phyloP scores from a whole-genome alignment of 2,888 invertebrate genomes.

The Drosophila tripunctata region DNA sequence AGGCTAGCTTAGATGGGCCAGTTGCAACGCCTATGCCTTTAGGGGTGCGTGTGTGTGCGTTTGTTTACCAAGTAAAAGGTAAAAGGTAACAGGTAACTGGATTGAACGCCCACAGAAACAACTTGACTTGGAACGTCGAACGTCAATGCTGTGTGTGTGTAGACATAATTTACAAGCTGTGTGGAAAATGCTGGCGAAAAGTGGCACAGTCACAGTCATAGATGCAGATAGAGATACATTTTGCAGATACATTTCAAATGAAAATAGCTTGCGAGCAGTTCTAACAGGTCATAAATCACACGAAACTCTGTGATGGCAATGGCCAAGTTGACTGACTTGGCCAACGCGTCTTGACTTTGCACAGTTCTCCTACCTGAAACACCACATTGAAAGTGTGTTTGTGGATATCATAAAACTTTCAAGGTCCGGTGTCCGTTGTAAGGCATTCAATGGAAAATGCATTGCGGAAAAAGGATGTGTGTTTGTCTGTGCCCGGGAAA shows the following conservation, averaged over 20 bases:
- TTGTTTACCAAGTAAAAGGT: conserved; percentile 23
- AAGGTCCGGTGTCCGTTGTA: conserved; percentile 49
- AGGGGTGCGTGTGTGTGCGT: background rate
- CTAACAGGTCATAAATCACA: conserved; percentile 72
- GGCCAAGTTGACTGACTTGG: conserved; percentile 60
- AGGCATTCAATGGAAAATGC: conserved; percentile 71
- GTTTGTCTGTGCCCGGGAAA: conserved; percentile 11
- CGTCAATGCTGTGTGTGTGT: conserved; percentile 46
- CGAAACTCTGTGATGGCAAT: conserved; percentile 24
- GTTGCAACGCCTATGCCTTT: conserved; percentile 44
- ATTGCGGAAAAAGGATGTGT: conserved; percentile 74
- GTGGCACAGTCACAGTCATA: conserved; percentile 29
- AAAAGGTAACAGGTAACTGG: conserved; percentile 2
- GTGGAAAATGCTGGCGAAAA: conserved; percentile 28
- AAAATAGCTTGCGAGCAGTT: conserved; percentile 54
- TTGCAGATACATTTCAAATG: conserved; percentile 58
- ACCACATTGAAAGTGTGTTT: too few species aligned
- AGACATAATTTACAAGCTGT: conserved; percentile 70
- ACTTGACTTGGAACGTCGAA: conserved; percentile 68
- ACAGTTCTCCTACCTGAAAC: conserved; percentile 37
- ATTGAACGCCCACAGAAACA: conserved; percentile 76
- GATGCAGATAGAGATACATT: background rate
- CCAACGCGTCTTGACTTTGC: conserved; percentile 68
- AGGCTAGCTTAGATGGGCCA: conserved; percentile 38
- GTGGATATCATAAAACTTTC: conserved; percentile 55